These are phyloP conservation scores for Zhengitettix transpicula DNA, from an alignment of 2,888 invertebrate species.

Conservation along the genomic window DNA sequence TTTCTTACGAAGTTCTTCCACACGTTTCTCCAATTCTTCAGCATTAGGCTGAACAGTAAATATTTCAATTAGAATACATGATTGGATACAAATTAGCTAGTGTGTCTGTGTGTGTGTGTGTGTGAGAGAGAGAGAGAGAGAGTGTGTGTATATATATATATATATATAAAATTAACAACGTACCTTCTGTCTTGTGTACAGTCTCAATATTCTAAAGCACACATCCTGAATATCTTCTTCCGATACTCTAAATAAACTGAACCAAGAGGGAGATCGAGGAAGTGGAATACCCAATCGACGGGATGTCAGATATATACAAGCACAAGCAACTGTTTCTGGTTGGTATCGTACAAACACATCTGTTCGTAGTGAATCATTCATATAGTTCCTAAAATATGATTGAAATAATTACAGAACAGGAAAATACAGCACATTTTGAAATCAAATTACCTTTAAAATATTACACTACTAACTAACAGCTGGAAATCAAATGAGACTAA, in stretches of 20 bases:
- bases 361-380: conserved; percentile 96
- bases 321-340: conserved; percentile 96
- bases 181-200: conserved; percentile 73
- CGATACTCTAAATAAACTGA: conserved; percentile 63
- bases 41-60: conserved; percentile 36
- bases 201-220: conserved; percentile 58
- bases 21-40: conserved; percentile 54
- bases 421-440: too few species aligned
- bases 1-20: conserved; percentile 52
- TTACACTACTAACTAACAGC: too few species aligned
- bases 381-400: conserved; percentile 60
- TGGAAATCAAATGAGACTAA: too few species aligned
- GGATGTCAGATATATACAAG: conserved; percentile 94
- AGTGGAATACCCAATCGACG: conserved; percentile 70
- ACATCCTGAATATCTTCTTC: conserved; percentile 75
- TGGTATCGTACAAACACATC: conserved; percentile 91
- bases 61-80: neutral
- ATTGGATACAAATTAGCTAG: neutral
- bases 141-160: too few species aligned
- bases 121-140: too few species aligned
- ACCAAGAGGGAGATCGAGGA: conserved; percentile 83
- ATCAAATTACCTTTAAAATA: too few species aligned
- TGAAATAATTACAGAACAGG: neutral
- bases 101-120: neutral
- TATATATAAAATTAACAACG: conserved; percentile 16